These are phyloP conservation scores for Echiichthys vipera DNA, from an alignment of 2,797 vertebrate genomes.

Conservation along the genomic window DNA sequence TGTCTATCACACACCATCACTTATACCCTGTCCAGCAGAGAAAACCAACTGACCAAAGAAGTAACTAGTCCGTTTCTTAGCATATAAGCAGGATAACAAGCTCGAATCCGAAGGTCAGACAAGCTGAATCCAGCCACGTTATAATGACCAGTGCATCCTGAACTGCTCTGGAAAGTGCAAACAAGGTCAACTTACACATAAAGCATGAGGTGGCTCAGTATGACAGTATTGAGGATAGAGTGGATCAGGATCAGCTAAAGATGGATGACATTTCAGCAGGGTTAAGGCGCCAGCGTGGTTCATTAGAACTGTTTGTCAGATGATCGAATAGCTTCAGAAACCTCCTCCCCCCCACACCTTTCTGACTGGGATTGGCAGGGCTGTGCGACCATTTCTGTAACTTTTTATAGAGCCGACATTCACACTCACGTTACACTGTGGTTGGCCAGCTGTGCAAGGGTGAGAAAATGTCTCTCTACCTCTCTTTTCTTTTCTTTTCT, in stretches of 20 bases:
- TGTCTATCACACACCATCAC: slow-evolving; percentile 49
- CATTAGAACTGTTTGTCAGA: neutral
- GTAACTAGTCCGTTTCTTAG: slow-evolving; percentile 21
- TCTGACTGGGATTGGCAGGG: neutral
- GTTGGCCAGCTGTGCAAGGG: neutral
- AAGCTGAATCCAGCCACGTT: slow-evolving; percentile 11
- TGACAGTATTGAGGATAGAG: neutral
- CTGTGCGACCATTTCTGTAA: neutral
- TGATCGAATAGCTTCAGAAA: neutral
- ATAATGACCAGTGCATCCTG: slow-evolving; percentile 4
- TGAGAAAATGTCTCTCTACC: neutral
- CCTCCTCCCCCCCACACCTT: neutral
- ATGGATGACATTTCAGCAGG: neutral
- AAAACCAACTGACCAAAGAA: slow-evolving; percentile 46
- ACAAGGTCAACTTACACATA: slow-evolving; percentile 10
- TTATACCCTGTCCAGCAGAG: slow-evolving; percentile 9
- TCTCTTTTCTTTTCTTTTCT: neutral
- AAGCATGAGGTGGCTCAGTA: neutral
- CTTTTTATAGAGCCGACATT: neutral
- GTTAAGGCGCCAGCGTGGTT: neutral
- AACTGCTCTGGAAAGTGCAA: neutral
- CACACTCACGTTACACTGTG: too few species aligned
- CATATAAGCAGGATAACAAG: slow-evolving; percentile 8
- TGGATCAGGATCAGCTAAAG: neutral
- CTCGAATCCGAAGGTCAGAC: slow-evolving; percentile 6